Percentiles rank a stretch among this genome's conserved stretches.
Evolutionary conservation across 2,888 invertebrate species (phyloP).

Genomic region (Yponomeuta sedellus): DNA sequence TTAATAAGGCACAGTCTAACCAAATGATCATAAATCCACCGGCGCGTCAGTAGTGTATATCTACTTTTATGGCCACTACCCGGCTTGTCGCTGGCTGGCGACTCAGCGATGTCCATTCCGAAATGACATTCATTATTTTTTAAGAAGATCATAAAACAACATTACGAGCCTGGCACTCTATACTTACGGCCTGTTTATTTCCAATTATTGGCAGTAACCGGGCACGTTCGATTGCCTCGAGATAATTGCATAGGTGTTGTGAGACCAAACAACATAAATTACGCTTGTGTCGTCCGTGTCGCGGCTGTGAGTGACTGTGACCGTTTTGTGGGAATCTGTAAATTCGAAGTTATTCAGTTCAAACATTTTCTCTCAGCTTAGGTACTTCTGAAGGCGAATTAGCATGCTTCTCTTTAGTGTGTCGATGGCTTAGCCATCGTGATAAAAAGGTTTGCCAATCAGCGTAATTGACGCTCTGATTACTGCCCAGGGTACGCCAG

Average conservation of each 20-base stretch:
- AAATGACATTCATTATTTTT: slow-evolving; percentile 65
- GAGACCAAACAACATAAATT: slow-evolving; percentile 15
- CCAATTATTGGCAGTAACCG: slow-evolving; percentile 70
- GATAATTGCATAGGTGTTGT: slow-evolving; percentile 51
- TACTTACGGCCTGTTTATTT: slow-evolving; percentile 61
- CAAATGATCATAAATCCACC: not conserved
- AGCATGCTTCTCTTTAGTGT: too few relatives aligned
- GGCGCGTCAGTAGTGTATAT: not conserved
- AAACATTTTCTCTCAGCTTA: not conserved
- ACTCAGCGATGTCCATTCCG: slow-evolving; percentile 32
- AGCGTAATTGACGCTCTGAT: too few relatives aligned
- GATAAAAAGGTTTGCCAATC: too few relatives aligned
- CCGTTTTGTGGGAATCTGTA: not conserved
- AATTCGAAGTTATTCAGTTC: not conserved
- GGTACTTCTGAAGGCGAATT: too few relatives aligned
- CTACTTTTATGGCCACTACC: slow-evolving; percentile 1
- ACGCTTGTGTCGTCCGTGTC: slow-evolving; percentile 3
- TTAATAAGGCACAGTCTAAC: not conserved
- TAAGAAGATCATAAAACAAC: slow-evolving; percentile 64
- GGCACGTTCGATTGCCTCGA: slow-evolving; percentile 50
- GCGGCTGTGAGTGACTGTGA: not conserved
- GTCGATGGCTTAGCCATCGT: too few relatives aligned
- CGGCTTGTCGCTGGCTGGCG: not conserved
- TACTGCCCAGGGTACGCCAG: too few relatives aligned
- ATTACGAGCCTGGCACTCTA: slow-evolving; percentile 44